phyloP scores from a whole-genome alignment of 2,113 vertebrate species.

The Centrocercus urophasianus region DNA sequence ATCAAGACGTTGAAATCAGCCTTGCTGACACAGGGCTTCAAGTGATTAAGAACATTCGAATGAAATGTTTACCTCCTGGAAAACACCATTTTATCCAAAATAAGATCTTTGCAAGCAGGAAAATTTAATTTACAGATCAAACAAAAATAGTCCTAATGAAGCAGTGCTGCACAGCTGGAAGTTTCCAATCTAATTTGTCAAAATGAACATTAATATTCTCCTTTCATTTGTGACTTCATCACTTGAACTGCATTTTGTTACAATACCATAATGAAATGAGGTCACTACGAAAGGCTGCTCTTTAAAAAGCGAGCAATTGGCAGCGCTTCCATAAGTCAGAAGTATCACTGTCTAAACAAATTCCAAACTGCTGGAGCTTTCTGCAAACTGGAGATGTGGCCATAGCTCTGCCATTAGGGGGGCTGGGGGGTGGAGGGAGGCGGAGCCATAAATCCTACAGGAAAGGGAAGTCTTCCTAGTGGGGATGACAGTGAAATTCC shows the following conservation, averaged over 20 bases:
- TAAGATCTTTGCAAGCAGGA: not conserved
- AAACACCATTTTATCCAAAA: not conserved
- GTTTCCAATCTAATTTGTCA: not conserved
- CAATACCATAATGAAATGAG: not conserved
- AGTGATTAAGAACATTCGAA: not conserved
- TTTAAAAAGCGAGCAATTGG: not conserved
- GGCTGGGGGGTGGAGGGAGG: not conserved
- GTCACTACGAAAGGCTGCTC: not conserved
- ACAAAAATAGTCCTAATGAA: constrained; percentile 10
- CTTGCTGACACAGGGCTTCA: not conserved
- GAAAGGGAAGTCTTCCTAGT: not conserved
- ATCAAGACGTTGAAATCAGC: not conserved
- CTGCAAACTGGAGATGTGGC: not conserved
- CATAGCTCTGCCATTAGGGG: not conserved
- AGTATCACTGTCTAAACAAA: not conserved
- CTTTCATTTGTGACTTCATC: not conserved
- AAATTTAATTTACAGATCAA: not conserved
- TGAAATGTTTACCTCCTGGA: not conserved
- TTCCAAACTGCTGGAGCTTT: not conserved
- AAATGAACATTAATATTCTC: not conserved
- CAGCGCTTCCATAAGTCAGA: not conserved
- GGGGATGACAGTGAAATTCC: not conserved
- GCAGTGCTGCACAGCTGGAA: not conserved
- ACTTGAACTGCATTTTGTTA: not conserved
- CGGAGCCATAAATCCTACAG: not conserved